Percentiles rank a stretch among this genome's conserved stretches.
Evolutionary conservation across 35 echinoderm and acorn worm genomes (phyloP).

Genomic region (Patiria miniata): DNA sequence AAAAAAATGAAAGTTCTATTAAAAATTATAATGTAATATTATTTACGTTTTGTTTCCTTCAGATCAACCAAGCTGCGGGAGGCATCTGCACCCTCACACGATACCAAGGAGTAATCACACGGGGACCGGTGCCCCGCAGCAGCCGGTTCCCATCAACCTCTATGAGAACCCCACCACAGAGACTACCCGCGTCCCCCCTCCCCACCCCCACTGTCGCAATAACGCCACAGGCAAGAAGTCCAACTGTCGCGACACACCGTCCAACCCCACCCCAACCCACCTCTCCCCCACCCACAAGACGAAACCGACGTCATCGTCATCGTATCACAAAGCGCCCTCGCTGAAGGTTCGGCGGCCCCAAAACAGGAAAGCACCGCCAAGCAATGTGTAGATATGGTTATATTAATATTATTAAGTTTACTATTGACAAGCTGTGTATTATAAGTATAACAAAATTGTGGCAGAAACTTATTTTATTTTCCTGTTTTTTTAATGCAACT

Average conservation of each 20-base stretch:
- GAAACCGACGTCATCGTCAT: not conserved
- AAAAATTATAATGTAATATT: not conserved
- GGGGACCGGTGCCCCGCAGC: conserved; percentile 5
- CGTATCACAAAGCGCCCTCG: conserved; percentile 6
- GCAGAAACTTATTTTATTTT: conserved; percentile 15
- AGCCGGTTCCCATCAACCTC: not conserved
- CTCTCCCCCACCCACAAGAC: conserved; percentile 19
- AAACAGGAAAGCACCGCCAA: not conserved
- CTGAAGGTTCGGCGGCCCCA: not conserved
- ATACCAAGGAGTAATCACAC: conserved; percentile 1
- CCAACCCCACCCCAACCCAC: not conserved
- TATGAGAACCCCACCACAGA: conserved; percentile 16
- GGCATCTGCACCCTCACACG: conserved; percentile 4
- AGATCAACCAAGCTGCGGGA: not conserved
- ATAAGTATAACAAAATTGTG: not conserved
- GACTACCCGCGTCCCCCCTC: not conserved
- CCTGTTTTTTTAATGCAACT: not conserved
- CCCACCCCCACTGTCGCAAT: conserved; percentile 18
- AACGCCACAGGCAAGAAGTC: not conserved
- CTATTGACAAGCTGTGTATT: conserved; percentile 1
- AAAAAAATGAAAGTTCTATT: no score
- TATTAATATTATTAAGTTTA: not conserved
- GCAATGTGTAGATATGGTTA: conserved; percentile 21
- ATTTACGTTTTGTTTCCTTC: not conserved
- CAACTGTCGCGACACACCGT: not conserved